Conservation (phyloP, 2,888 invertebrate genomes). For the Mythimna impura region DNA sequence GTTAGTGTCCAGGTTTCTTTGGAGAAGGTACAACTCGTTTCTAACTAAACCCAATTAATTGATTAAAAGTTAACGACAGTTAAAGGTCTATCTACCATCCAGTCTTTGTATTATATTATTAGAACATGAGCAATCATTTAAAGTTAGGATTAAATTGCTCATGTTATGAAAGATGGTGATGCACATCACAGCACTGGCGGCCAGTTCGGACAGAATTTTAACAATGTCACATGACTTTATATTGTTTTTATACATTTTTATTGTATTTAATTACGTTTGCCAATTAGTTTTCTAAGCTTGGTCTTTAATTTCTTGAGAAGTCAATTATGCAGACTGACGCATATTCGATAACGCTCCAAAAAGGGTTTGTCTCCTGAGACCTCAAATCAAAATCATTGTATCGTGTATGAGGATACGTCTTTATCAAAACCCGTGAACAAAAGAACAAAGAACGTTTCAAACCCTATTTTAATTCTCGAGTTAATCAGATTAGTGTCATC, state of each 20-base stretch:
- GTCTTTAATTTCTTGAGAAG: not conserved
- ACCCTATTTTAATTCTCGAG: too few relatives aligned
- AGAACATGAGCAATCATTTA: not conserved
- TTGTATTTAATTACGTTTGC: not conserved
- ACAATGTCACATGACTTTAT: conserved; percentile 27
- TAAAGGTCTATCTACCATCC: conserved; percentile 15
- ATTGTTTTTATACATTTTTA: not conserved
- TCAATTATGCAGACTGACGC: not conserved
- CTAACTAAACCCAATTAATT: not conserved
- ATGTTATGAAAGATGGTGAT: conserved; percentile 7
- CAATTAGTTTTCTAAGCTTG: not conserved
- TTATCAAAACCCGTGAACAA: too few relatives aligned
- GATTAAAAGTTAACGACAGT: not conserved
- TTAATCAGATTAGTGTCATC: too few relatives aligned
- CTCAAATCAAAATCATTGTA: too few relatives aligned
- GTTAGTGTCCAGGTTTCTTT: not conserved
- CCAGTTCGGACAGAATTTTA: conserved; percentile 18
- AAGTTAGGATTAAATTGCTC: conserved; percentile 3
- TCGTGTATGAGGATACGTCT: too few relatives aligned
- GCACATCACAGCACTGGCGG: conserved; percentile 28
- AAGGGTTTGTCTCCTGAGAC: too few relatives aligned
- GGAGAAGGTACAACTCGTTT: not conserved
- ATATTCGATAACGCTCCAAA: too few relatives aligned
- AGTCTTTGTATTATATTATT: not conserved
- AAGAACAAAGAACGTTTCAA: too few relatives aligned